Percentiles rank a stretch among this genome's conserved stretches.
Evolutionary conservation across 2,888 invertebrate species (phyloP).

Genomic region (Ectobius pallidus): DNA sequence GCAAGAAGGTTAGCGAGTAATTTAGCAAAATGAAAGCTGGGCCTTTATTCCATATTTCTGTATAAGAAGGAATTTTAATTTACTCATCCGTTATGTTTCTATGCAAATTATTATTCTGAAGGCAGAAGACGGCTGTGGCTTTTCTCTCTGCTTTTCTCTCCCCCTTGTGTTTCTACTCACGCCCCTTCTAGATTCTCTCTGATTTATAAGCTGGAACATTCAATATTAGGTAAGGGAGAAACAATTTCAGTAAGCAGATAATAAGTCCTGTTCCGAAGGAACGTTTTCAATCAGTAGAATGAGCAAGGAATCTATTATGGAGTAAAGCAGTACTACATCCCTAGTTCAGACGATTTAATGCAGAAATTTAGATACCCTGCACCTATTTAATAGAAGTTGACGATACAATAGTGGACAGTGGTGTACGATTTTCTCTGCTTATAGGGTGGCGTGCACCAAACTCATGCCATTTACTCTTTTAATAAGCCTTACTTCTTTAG

Average conservation of each 20-base stretch:
- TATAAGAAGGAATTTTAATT: conserved; percentile 1
- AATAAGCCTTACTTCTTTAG: too few relatives aligned
- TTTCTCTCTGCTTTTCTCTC: not conserved
- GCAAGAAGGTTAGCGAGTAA: not conserved
- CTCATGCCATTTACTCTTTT: too few relatives aligned
- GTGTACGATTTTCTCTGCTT: too few relatives aligned
- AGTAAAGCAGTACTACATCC: too few relatives aligned
- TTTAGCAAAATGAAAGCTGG: not conserved
- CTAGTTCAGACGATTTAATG: too few relatives aligned
- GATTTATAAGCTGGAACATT: conserved; percentile 7
- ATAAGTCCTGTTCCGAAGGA: not conserved
- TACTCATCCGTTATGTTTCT: not conserved
- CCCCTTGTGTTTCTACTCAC: not conserved
- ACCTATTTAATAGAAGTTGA: too few relatives aligned
- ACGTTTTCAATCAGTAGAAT: not conserved
- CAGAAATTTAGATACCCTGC: too few relatives aligned
- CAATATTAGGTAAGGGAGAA: not conserved
- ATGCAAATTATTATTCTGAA: not conserved
- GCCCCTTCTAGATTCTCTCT: too few relatives aligned
- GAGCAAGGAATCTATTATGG: not conserved
- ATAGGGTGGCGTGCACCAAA: too few relatives aligned
- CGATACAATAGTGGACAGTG: too few relatives aligned
- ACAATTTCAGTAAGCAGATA: not conserved
- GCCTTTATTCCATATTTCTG: not conserved
- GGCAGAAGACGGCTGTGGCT: not conserved